These are phyloP conservation scores for Danio rerio DNA, from an alignment of 2,113 vertebrate species.

Conservation along the genomic window GRCz12tu NC_133182.1:37267501-37268000, in stretches of 20 bases:
- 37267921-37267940: no score
- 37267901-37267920: no score
- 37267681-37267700: constrained; percentile 59
- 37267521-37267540: constrained; percentile 71
- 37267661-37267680: constrained; percentile 68
- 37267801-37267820: not conserved
- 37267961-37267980: no score
- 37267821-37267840: not conserved
- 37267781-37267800: not conserved
- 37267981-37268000: no score
- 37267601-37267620: constrained; percentile 79
- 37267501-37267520: constrained; percentile 61
- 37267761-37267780: constrained; percentile 49
- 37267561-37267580: constrained; percentile 72
- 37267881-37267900: no score
- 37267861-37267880: not conserved
- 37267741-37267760: constrained; percentile 34
- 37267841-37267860: not conserved
- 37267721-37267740: constrained; percentile 52
- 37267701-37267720: constrained; percentile 61
- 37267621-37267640: constrained; percentile 70
- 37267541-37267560: constrained; percentile 67
- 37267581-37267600: constrained; percentile 78
- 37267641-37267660: constrained; percentile 70
- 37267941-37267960: no score